Evolutionary conservation across 2,888 invertebrate genomes (phyloP), one percentile per base, ranked within the genome.

Genomic region (Drosophila nr. perissopoda): DNA sequence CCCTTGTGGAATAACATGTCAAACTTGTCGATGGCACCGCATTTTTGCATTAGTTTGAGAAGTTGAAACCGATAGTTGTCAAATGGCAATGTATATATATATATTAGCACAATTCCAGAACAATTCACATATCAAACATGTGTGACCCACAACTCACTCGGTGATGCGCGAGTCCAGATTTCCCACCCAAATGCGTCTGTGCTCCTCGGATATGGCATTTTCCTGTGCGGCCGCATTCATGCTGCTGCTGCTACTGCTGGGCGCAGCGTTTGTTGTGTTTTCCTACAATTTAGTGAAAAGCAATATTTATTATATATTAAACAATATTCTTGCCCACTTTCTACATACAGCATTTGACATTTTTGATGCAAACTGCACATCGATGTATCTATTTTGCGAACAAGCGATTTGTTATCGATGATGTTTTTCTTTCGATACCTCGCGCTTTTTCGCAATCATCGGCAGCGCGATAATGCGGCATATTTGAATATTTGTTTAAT

Each of bases 11-110:
- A 98, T 83, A 99, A 95, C 94, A 98, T 96, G 94, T 99, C 98
- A 94, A 98, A 98, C 95, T 98, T 98, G 94, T 97, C 97, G 92
- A 98, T 97, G 92, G 95, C 94, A 93, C 98, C 98, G 95, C 97
- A 96, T 95, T 97, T 96, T 95, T 98, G 98, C 94, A 98, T 95
- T 94, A 98, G 95, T 97, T 98, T 98, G 94, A 99, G 95, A 95
- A 99, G 96, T 95, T 98, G 96, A 96, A 96, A 98, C 97, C 97
- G 94, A 96, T 97, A 96, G 95, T 74, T 83, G 75, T 78, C 73
- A 80, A 83, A 57, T 51, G 53, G n/a, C 88, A 85, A 83, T 25
- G 71, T 56, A 29, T 64, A 29, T 27, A 34, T 46, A 34, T 70
- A 71, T 70, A 82, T 83, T 82, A 84, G 81, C 59, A 71, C 67